phyloP scores from a whole-genome alignment of 92 coral and sea anemone genomes.

The Zoanthus solanderi region DNA sequence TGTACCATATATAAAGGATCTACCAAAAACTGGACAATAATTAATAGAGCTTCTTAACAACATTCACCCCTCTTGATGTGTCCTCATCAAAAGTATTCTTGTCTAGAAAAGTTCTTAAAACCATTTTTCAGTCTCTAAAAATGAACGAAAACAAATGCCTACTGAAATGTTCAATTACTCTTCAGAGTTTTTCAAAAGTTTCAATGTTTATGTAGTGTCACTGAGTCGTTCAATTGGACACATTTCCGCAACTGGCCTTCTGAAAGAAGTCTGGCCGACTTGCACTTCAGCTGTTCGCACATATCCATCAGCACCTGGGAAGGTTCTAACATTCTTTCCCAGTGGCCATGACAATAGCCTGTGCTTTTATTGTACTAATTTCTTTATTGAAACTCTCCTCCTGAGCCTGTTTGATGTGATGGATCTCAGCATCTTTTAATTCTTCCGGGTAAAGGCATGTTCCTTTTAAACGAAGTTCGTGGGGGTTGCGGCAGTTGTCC shows the following conservation, averaged over 20 bases:
- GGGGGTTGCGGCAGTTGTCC: too few relatives aligned
- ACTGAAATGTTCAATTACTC: neutral
- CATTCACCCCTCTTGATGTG: neutral
- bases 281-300: slow-evolving; percentile 6
- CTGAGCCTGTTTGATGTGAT: too few relatives aligned
- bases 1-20: too few relatives aligned
- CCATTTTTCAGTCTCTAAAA: neutral
- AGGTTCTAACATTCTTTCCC: neutral
- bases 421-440: too few relatives aligned
- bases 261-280: neutral
- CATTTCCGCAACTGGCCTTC: neutral
- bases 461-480: too few relatives aligned
- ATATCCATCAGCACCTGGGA: slow-evolving; percentile 59
- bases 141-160: neutral
- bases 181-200: neutral
- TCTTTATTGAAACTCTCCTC: too few relatives aligned
- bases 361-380: too few relatives aligned
- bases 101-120: neutral
- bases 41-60: neutral
- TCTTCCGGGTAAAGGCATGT: too few relatives aligned
- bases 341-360: neutral
- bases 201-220: neutral
- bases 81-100: neutral
- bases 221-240: slow-evolving; percentile 1
- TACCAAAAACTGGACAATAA: neutral